Conservation (phyloP, 1,140 invertebrate species). For the Drosophila seguyi region DNA sequence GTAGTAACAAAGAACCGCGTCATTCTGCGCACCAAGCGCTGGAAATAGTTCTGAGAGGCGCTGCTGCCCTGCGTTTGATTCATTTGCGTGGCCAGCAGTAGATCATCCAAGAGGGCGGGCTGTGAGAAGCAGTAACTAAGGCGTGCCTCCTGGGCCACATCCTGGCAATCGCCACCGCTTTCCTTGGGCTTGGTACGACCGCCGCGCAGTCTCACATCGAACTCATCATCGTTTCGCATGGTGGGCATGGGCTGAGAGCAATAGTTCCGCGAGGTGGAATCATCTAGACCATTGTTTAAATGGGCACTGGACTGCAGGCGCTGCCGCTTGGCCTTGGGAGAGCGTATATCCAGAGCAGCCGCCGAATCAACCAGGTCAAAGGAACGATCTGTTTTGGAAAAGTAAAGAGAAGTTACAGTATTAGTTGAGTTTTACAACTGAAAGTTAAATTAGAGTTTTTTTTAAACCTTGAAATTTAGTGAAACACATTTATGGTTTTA, state of each 20-base stretch:
- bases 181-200: slow-evolving; percentile 74
- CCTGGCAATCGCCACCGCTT: slow-evolving; percentile 58
- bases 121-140: slow-evolving; percentile 92
- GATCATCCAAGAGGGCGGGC: slow-evolving; percentile 92
- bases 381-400: slow-evolving; percentile 65
- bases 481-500: no score
- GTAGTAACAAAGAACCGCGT: slow-evolving; percentile 95
- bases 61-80: slow-evolving; percentile 87
- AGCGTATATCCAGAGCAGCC: slow-evolving; percentile 74
- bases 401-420: not conserved
- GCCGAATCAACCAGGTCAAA: slow-evolving; percentile 81
- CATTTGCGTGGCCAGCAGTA: slow-evolving; percentile 92
- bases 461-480: no score
- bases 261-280: slow-evolving; percentile 80
- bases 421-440: not conserved
- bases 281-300: slow-evolving; percentile 69
- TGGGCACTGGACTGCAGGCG: slow-evolving; percentile 79
- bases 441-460: not conserved
- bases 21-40: slow-evolving; percentile 95
- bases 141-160: slow-evolving; percentile 72
- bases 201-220: slow-evolving; percentile 83
- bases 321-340: slow-evolving; percentile 75
- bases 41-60: slow-evolving; percentile 88
- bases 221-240: slow-evolving; percentile 74
- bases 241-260: slow-evolving; percentile 82